These are phyloP conservation scores for Staurois parvus DNA, from an alignment of 2,797 vertebrate species.

Conservation along the genomic window DNA sequence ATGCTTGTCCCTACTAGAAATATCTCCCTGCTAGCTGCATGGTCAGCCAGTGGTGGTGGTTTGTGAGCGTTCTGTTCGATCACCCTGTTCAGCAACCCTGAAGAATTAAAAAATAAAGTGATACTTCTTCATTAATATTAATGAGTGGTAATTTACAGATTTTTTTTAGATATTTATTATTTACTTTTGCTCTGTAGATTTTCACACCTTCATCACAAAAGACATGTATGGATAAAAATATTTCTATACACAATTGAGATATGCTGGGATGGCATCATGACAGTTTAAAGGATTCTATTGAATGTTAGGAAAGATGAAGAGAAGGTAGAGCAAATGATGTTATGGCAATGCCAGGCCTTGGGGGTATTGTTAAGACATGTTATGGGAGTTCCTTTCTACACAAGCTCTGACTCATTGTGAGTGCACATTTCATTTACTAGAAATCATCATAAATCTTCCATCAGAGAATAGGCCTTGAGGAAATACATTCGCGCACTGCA, in stretches of 20 bases:
- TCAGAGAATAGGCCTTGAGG: not conserved
- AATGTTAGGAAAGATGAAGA: not conserved
- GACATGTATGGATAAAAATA: not conserved
- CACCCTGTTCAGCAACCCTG: too few species aligned
- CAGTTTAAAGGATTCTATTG: conserved; percentile 43
- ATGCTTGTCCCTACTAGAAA: too few species aligned
- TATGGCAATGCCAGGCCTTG: conserved; percentile 34
- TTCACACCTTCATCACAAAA: conserved; percentile 24
- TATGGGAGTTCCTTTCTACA: conserved; percentile 25
- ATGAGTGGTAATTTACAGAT: not conserved
- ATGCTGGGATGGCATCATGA: conserved; percentile 14
- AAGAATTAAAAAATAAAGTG: too few species aligned
- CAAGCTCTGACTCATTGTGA: conserved; percentile 18
- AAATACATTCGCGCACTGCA: not conserved
- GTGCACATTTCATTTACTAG: conserved; percentile 4
- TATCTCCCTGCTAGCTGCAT: too few species aligned
- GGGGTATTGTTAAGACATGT: conserved; percentile 27
- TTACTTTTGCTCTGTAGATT: not conserved
- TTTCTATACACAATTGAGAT: conserved; percentile 23
- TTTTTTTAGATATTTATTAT: not conserved
- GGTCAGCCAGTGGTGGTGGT: too few species aligned
- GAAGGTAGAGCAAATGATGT: conserved; percentile 22
- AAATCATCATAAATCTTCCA: not conserved
- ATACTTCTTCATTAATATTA: not conserved
- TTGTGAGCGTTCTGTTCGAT: too few species aligned